Base-by-base conservation (phyloP, 1,140 invertebrate species). In the Riptortus pedestris region DNA sequence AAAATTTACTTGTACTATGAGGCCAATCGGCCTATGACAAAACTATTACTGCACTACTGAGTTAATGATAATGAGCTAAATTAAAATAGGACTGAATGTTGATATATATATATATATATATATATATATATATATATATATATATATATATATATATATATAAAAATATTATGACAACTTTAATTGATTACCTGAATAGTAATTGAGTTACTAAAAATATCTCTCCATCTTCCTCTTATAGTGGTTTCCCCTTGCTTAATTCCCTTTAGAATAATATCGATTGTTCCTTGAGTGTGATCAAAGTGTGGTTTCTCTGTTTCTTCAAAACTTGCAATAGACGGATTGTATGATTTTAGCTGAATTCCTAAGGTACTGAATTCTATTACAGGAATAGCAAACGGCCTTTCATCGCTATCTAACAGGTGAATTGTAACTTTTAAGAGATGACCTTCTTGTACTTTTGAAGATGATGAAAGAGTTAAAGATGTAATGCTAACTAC, bases 141-240 rank as follows among this genome's bases (percentile, higher is more conserved):
- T n/a, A n/a, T n/a, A n/a, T n/a, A n/a, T n/a, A n/a, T n/a, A n/a
- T n/a, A n/a, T n/a, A n/a, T n/a, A n/a, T n/a, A n/a, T n/a, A n/a
- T n/a, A n/a, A n/a, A n/a, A n/a, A n/a, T n/a, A n/a, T n/a, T n/a
- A n/a, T n/a, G n/a, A n/a, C n/a, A n/a, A n/a, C n/a, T n/a, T n/a
- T n/a, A n/a, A 38, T 33, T 7, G 2, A 24, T 75, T 27, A 80
- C 75, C 62, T 74, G 71, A 16, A 78, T 68, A 20, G 70, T 64
- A 27, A 73, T 70, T n/a, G 31, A 26, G 12, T 60, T 66, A 63
- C 7, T 73, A 67, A n/a, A 70, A 68, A 27, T 71, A 60, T 62
- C 60, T 20, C 22, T 67, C 63, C 57, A 71, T 70, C 31, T 62
- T 51, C 60, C 70, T 38, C 60, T n/a, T 47, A 71, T 65, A 60